phyloP scores from a whole-genome alignment of 1,140 invertebrate genomes.

The Lepidurus apus region DNA sequence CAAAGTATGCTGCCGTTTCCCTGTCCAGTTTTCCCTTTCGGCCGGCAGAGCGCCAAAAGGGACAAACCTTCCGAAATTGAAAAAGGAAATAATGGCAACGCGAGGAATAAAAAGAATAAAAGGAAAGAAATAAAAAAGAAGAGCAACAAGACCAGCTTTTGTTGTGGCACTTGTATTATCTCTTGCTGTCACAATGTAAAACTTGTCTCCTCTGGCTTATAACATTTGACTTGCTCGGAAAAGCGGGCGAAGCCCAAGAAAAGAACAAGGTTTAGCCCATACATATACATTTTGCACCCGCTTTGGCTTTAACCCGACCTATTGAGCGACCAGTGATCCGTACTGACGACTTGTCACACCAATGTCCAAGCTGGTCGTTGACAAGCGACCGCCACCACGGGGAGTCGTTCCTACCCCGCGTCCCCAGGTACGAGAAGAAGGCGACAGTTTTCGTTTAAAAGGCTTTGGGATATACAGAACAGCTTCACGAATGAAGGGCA shows the following conservation, averaged over 20 bases:
- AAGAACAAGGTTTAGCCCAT: background rate
- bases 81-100: background rate
- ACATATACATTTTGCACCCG: background rate
- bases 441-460: background rate
- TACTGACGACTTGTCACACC: conserved; percentile 21
- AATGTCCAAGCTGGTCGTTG: conserved; percentile 9
- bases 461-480: background rate
- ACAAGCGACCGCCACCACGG: conserved; percentile 13
- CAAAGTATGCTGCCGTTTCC: background rate
- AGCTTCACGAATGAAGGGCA: background rate
- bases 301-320: background rate
- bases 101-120: background rate
- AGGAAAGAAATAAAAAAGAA: background rate
- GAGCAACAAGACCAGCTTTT: background rate
- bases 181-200: background rate
- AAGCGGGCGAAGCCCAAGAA: background rate
- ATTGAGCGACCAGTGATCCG: conserved; percentile 11
- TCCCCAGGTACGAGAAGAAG: background rate
- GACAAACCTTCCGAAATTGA: background rate
- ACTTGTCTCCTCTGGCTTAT: background rate
- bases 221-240: background rate
- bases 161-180: conserved; percentile 8
- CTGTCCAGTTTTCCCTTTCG: too few relatives aligned
- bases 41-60: too few relatives aligned
- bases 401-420: background rate